Base-by-base conservation (phyloP, 2,888 invertebrate genomes). In the Drosophila ustulata region DNA sequence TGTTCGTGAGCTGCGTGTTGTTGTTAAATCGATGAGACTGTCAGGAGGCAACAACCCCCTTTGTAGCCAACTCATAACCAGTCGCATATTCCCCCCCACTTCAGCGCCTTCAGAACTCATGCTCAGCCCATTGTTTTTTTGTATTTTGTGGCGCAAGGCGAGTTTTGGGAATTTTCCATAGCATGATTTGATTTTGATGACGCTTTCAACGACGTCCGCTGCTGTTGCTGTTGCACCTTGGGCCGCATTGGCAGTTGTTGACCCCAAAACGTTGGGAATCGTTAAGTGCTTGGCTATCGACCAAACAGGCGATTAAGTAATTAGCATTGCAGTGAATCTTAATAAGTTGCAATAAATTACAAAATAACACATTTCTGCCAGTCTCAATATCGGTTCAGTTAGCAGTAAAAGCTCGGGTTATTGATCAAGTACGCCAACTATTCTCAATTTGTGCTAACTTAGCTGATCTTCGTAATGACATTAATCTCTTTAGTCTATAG, bases 131-230 rank as follows among this genome's bases (percentile, higher is more conserved):
- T 64, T 49, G 46, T 28, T 56, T 37, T 56, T 37, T 9, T 32
- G 8, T 37, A 11, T 37, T 37, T 4, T 37, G 34, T 49, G 45
- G 23, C 34, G 46, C 49, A 59, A 8, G 30, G 11, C 32, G 34
- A 34, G 32, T 58, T 84, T 82, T 78, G 88, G 84, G 55, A 73
- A 86, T 88, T 83, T 88, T 87, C 89, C 89, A 62, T 61, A 63
- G 66, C 63, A 58, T 43, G 61, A 43, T 51, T 61, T 39, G 49
- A 52, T 52, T 65, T 55, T 23, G 41, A 45, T 53, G 46, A 7
- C 28, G 46, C 30, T 53, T 59, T 59, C 50, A 28, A n/a, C 59
- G 9, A n/a, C 13, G 9, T 43, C 2, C 56, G 37, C 37, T 13
- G 26, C 13, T 23, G 37, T 5, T 11, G 32, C n/a, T 25, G 26